Base-by-base conservation (phyloP, 2,797 vertebrate species). In the Argyrosomus regius region DNA sequence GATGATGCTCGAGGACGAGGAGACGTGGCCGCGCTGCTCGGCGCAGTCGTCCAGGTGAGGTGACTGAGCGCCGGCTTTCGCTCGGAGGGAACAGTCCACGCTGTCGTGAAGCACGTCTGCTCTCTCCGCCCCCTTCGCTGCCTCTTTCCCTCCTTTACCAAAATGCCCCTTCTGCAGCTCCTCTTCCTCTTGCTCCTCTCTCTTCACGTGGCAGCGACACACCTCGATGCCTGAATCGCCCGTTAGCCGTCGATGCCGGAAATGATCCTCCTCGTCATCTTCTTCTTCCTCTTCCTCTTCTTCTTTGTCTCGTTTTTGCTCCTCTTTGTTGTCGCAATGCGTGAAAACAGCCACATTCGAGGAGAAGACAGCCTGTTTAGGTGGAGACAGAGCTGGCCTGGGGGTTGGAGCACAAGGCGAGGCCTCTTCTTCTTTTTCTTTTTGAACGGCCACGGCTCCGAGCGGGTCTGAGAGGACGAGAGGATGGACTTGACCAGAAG, bases 201-300 rank as follows among this genome's bases (percentile, higher is more conserved):
- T 95, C 82, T 95, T 95, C 48, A 96, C 95, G 0, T 89, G 93
- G 75, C 96, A 96, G 57, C 96, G 95, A 31, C 96, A 97, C 26
- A 97, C 96, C 91, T 98, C 97, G 0, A 98, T 98, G 64, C 97
- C 97, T 0, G 97, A 98, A 91, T 98, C 97, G 1, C 97, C 97
- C 0, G 97, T 98, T 22, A 97, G 93, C 49, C 95, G 93, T 1
- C 97, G 95, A 72, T 96, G 96, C 48, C 96, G 93, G 90, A 95
- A 96, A 48, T 95, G 95, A 49, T 89, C 90, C 72, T 59, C 94
- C 0, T 54, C 93, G 0, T 95, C 78, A 0, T 92, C 92, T 1
- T 93, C 94, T 12, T 90, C 90, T 0, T 90, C 93, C 0, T 94
- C 94, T 0, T 93, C 94, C 4, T 91, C 87, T 4, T 91, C 92